A percentile compares a stretch with the other conserved stretches of the same genome.
Conservation (phyloP, 2,113 vertebrate genomes). For the Larimichthys polyactis region DNA sequence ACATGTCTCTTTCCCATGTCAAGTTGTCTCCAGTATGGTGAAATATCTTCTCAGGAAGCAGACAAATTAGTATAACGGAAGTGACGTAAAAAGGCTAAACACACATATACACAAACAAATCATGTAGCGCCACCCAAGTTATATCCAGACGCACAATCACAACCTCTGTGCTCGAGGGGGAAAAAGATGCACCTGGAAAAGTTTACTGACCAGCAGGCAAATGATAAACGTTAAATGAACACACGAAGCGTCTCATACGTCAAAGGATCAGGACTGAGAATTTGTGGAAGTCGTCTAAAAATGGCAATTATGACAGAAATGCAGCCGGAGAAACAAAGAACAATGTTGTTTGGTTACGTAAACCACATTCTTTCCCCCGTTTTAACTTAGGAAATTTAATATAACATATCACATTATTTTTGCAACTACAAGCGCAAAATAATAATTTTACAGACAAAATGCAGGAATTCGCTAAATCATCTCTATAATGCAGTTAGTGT, state of each 20-base stretch:
- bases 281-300: background rate
- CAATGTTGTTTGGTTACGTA: background rate
- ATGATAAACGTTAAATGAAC: slow-evolving; percentile 2
- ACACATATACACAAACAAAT: slow-evolving; percentile 11
- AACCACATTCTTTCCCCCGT: background rate
- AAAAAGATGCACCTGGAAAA: background rate
- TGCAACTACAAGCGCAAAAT: background rate
- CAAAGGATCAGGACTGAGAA: background rate
- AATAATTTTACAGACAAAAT: background rate
- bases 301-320: background rate
- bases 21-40: slow-evolving; percentile 40
- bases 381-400: background rate
- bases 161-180: background rate
- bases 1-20: slow-evolving; percentile 52
- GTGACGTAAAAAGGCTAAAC: background rate
- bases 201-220: background rate
- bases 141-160: slow-evolving; percentile 5
- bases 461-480: background rate
- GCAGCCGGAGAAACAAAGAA: background rate
- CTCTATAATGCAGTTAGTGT: background rate
- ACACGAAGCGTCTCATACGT: background rate
- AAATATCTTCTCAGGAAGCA: slow-evolving; percentile 26
- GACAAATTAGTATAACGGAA: slow-evolving; percentile 3
- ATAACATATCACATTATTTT: background rate
- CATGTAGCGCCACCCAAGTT: background rate